Percentiles rank a stretch among this genome's conserved stretches.
phyloP scores from a whole-genome alignment of 2,113 vertebrate species.

The Alexandromys fortis region DNA sequence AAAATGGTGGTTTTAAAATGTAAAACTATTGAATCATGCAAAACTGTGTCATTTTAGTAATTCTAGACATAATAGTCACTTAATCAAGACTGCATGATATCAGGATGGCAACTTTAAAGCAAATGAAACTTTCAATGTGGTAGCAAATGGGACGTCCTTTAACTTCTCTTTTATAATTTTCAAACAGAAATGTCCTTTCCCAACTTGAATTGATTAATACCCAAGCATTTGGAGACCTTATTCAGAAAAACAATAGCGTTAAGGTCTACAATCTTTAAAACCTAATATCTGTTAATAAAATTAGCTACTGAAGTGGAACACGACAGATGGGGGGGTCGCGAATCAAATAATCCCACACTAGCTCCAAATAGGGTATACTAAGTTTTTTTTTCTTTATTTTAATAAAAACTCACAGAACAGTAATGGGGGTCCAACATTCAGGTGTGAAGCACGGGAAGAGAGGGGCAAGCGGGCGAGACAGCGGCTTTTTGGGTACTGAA shows the following conservation, averaged over 20 bases:
- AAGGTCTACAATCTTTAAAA: conserved; percentile 16
- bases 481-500: no score
- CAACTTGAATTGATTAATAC: conserved; percentile 26
- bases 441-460: no score
- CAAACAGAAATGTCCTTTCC: conserved; percentile 22
- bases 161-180: conserved; percentile 54
- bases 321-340: no score
- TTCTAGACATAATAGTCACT: conserved; percentile 14
- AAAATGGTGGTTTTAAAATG: conserved; percentile 56
- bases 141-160: conserved; percentile 12
- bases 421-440: no score
- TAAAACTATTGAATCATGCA: conserved; percentile 35
- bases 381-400: no score
- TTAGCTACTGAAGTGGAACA: neutral
- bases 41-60: conserved; percentile 10
- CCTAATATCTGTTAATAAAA: conserved; percentile 39
- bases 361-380: no score
- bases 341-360: no score
- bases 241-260: conserved; percentile 42
- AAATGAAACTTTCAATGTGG: conserved; percentile 39
- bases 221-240: neutral
- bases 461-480: no score
- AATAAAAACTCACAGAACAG: no score
- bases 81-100: neutral
- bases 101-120: conserved; percentile 39